A percentile compares a stretch with the other conserved stretches of the same genome.
Conservation (phyloP, 2,888 invertebrate genomes). For the Ceraclea dissimilis region DNA sequence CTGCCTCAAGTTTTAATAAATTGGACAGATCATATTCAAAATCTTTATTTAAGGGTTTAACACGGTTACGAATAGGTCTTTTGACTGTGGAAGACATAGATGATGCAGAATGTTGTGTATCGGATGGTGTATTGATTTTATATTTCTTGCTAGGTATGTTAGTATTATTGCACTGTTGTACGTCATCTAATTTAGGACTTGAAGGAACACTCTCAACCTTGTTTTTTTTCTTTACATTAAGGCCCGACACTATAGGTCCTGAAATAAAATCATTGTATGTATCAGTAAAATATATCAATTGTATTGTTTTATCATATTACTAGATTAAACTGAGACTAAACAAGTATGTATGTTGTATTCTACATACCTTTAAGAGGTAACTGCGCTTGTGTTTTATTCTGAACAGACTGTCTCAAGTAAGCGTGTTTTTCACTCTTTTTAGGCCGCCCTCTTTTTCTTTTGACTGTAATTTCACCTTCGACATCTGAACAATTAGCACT, state of each 20-base stretch:
- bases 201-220: background rate
- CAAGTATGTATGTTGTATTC: background rate
- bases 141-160: no score
- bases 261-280: background rate
- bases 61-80: slow-evolving; percentile 57
- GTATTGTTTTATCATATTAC: no score
- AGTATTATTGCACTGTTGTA: no score
- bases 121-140: background rate
- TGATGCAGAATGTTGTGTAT: slow-evolving; percentile 28
- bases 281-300: no score
- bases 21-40: slow-evolving; percentile 64
- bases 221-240: background rate
- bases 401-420: no score
- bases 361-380: background rate
- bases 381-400: background rate
- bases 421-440: background rate
- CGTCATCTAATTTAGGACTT: background rate
- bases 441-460: background rate
- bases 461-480: background rate
- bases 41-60: slow-evolving; percentile 59
- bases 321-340: no score
- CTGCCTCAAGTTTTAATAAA: slow-evolving; percentile 47
- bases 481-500: background rate
- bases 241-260: background rate
- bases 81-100: slow-evolving; percentile 30